Conservation (phyloP, 2,797 vertebrate genomes). For the Chelidonichthys spinosus region DNA sequence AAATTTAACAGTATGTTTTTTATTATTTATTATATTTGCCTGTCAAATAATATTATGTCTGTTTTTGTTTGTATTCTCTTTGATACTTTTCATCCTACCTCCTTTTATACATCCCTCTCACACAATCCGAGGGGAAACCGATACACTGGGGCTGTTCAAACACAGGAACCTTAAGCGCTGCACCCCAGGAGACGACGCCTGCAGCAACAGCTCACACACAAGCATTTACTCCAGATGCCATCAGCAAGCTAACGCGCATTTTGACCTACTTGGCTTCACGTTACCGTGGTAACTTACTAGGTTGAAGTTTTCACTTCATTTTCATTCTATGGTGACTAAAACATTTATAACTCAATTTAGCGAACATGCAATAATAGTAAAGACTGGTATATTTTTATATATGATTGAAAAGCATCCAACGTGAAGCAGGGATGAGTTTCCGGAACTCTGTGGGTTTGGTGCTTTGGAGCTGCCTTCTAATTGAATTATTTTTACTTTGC, state of each 20-base stretch:
- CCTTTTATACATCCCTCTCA: slow-evolving; percentile 4
- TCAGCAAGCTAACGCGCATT: slow-evolving; percentile 26
- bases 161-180: slow-evolving; percentile 12
- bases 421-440: background rate
- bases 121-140: background rate
- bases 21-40: background rate
- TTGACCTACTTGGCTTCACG: slow-evolving; percentile 51
- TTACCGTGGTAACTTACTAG: slow-evolving; percentile 13
- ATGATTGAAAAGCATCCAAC: slow-evolving; percentile 11
- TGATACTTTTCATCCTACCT: background rate
- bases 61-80: background rate
- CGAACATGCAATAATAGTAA: background rate
- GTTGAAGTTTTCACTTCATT: background rate
- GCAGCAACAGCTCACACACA: slow-evolving; percentile 7
- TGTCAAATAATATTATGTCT: background rate
- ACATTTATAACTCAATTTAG: background rate
- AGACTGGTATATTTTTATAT: background rate
- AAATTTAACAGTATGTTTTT: background rate
- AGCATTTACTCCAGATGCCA: slow-evolving; percentile 31
- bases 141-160: slow-evolving; percentile 8
- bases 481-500: background rate
- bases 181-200: slow-evolving; percentile 19
- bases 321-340: background rate
- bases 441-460: background rate
- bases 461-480: slow-evolving; percentile 18